Evolutionary conservation across 2,888 invertebrate species (phyloP), one percentile per base, ranked within the genome.

Genomic region (Spisula solida): DNA sequence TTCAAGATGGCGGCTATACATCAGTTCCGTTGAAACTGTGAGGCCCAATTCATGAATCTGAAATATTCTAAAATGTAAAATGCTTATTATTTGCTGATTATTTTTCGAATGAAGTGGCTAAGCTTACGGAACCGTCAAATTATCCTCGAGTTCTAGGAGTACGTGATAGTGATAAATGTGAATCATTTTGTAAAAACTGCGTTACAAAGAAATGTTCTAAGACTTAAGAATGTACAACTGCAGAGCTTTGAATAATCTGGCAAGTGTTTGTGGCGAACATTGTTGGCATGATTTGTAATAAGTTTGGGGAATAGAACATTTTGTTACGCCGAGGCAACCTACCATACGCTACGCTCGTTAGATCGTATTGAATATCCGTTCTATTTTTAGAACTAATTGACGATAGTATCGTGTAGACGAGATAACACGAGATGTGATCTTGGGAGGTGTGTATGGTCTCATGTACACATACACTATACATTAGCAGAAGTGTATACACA

Each of bases 1-100:
- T 75, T 75, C 75, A 75, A 75, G 34, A 75, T 75, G 75, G 75
- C 75, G 75, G 34, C 16, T 75, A 25, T 31, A 25, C n/a, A 66
- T 66, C 8, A 25, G 25, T 66, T 66, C 25, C 25, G 60, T 66
- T 66, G 25, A 66, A 66, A 66, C 5, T 12, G 41, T 41, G 60
- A 66, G 60, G 60, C 60, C 60, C 60, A 25, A 14, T 41, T 2
- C 51, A 51, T 8, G 51, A 51, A 51, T 12, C 51, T 41, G 41
- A 41, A 41, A 41, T 41, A 41, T 41, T 41, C 41, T 41, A 41
- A 41, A 41, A 41, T 41, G 41, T 2, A 41, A 41, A 41, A 41
- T 41, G 16, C 14, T 14, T 51, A 4, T 51, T 10, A 8, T 47
- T 47, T 8, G 12, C 5, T 12, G 12, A 47, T 5, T 12, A 51